Evolutionary conservation across 2,113 vertebrate species (phyloP).

Genomic region (Eolophus roseicapilla): DNA sequence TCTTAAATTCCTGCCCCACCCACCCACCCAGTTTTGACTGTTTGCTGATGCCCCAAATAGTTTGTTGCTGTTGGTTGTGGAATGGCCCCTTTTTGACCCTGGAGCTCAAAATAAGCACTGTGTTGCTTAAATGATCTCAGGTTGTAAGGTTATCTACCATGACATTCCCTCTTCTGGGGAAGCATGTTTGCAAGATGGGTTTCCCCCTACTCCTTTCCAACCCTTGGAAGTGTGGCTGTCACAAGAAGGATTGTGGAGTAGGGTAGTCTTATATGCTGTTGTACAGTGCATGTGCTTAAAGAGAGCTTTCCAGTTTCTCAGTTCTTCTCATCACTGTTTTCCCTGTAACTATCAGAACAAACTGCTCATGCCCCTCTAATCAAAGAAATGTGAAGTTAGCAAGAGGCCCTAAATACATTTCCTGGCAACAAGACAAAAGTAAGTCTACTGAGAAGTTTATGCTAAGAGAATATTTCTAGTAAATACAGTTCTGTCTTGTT

Average conservation of each 20-base stretch:
- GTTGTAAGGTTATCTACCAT: neutral
- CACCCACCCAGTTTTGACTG: no score
- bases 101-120: neutral
- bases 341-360: neutral
- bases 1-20: neutral
- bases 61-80: neutral
- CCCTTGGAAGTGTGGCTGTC: neutral
- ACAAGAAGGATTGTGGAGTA: neutral
- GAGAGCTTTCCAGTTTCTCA: neutral
- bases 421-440: constrained; percentile 56
- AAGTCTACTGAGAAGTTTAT: constrained; percentile 56
- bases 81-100: neutral
- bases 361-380: constrained; percentile 14
- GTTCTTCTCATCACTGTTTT: neutral
- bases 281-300: neutral
- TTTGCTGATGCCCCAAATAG: neutral
- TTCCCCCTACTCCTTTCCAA: neutral
- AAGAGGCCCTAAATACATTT: constrained; percentile 38
- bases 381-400: constrained; percentile 44
- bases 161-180: neutral
- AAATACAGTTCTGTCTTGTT: constrained; percentile 56
- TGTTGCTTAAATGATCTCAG: neutral
- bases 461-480: constrained; percentile 47
- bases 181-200: neutral
- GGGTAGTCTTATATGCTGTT: neutral